Evolutionary conservation across 2,888 invertebrate genomes (phyloP), one percentile per base, ranked within the genome.

Genomic region (Sesia apiformis): DNA sequence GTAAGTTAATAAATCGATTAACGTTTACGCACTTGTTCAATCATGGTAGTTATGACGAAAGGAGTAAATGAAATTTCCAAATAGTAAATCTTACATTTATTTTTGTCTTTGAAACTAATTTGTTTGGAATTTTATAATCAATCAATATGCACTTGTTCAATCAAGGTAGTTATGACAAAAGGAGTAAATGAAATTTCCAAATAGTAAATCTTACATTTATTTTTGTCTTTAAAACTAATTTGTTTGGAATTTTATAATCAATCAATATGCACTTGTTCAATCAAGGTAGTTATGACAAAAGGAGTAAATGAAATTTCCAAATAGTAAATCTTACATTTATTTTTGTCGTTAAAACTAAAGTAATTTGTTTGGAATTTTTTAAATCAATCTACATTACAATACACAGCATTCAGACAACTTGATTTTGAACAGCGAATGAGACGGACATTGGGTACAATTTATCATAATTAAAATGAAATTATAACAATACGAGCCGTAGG

Each of bases 321-420:
- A 74, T 75, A 74, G 74, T 75, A 84, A 85, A 84, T 63, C 83
- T 85, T 86, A 84, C 60, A 74, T 84, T 86, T 85, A 84, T 80
- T 84, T 80, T 64, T 65, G 80, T 82, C 79, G 79, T 83, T 78
- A 46, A 46, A 46, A 46, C 23, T 23, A 23, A 23, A 79, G 70
- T 75, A 68, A 72, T 70, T 69, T 68, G 75, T 74, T 71, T 86
- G 84, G 85, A 86, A 85, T 82, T 46, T 76, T 23, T 63, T 70
- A 74, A 76, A 74, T 74, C 72, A 61, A 74, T 69, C 66, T 71
- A 80, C 70, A 78, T 72, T 7, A 80, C 78, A 77, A 2, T 77
- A 81, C 77, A 81, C 23, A 57, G 74, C 74, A 66, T 64, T 67
- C 64, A 75, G 71, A 73, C 76, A 46, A 46, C 4, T 73, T 77